Evolutionary conservation across 2,888 invertebrate species (phyloP).

Genomic region (Ochlodes sylvanus): DNA sequence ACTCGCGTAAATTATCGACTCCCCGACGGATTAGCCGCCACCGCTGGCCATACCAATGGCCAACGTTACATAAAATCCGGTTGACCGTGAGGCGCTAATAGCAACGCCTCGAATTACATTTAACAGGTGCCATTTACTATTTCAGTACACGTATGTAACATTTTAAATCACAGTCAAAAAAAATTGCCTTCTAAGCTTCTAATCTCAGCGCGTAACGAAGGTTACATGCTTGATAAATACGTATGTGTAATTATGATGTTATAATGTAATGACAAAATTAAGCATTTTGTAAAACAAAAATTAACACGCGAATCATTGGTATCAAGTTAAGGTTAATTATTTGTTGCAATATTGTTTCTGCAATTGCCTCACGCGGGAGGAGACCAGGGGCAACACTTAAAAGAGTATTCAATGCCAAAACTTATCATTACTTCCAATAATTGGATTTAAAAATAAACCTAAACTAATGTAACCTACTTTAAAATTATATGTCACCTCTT

Average conservation of each 20-base stretch:
- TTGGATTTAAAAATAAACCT: too few species aligned
- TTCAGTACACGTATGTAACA: not conserved
- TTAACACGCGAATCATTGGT: too few species aligned
- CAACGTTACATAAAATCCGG: slow-evolving; percentile 22
- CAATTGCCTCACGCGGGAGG: too few species aligned
- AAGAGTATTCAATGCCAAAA: too few species aligned
- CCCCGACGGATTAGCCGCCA: slow-evolving; percentile 9
- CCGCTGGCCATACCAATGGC: not conserved
- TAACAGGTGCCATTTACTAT: slow-evolving; percentile 13
- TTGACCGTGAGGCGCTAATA: slow-evolving; percentile 29
- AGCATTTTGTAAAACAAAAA: not conserved
- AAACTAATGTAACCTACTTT: too few species aligned
- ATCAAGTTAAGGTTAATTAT: too few species aligned
- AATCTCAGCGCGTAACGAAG: not conserved
- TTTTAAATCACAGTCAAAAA: not conserved
- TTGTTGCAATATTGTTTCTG: too few species aligned
- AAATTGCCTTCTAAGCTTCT: not conserved
- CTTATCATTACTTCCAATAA: too few species aligned
- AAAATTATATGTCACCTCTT: too few species aligned
- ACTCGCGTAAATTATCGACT: slow-evolving; percentile 4
- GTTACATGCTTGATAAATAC: slow-evolving; percentile 1
- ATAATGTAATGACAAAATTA: not conserved
- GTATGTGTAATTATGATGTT: too few species aligned
- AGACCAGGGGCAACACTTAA: too few species aligned
- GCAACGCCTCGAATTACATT: slow-evolving; percentile 24